These are phyloP conservation scores for Gopherus evgoodei DNA, from an alignment of 2,113 vertebrate genomes.

Conservation along the genomic window DNA sequence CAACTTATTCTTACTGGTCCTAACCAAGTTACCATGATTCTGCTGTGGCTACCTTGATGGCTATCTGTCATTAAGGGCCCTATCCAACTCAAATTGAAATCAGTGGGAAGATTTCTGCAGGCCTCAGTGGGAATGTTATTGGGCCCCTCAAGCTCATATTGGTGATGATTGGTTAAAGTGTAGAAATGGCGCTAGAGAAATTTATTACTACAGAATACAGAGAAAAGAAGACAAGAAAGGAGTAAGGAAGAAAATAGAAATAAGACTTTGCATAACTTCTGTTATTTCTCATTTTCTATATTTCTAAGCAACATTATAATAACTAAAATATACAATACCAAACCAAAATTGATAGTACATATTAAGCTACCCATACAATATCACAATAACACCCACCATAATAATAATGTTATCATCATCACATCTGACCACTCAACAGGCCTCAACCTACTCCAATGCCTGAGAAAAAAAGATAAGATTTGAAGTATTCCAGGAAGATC, in stretches of 20 bases:
- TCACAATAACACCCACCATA: not conserved
- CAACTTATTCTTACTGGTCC: accelerated
- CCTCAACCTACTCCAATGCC: not conserved
- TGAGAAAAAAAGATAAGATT: not conserved
- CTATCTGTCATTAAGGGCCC: not conserved
- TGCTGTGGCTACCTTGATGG: not conserved
- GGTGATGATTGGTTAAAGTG: not conserved
- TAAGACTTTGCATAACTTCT: accelerated
- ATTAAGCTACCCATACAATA: not conserved
- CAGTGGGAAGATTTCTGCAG: not conserved
- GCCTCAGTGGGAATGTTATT: not conserved
- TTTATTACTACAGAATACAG: not conserved
- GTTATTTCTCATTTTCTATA: not conserved
- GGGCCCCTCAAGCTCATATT: not conserved
- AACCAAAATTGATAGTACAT: not conserved
- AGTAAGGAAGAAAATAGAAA: not conserved
- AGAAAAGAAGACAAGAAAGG: not conserved
- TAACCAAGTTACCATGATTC: not conserved
- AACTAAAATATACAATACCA: not conserved
- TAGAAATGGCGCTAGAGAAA: not conserved
- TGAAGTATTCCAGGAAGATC: not conserved
- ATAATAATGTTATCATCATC: not conserved
- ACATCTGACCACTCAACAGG: not conserved
- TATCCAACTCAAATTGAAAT: not conserved
- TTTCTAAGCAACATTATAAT: not conserved